These are phyloP conservation scores for Aleiodes testaceus DNA, from an alignment of 2,888 invertebrate species.

Conservation along the genomic window DNA sequence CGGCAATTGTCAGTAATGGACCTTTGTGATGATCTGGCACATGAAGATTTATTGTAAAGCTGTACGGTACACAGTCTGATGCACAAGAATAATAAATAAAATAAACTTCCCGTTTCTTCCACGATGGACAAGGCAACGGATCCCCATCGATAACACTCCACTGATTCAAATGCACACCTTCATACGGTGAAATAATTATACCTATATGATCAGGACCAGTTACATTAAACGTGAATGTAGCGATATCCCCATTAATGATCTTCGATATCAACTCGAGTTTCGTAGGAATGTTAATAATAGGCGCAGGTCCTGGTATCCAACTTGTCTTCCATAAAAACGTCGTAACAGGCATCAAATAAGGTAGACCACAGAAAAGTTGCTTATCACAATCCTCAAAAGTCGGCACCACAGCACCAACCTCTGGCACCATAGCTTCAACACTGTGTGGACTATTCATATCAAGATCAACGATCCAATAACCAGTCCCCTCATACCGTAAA, in stretches of 20 bases:
- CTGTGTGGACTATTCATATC: slow-evolving; percentile 83
- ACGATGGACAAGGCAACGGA: slow-evolving; percentile 75
- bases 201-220: slow-evolving; percentile 81
- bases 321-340: slow-evolving; percentile 79
- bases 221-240: slow-evolving; percentile 74
- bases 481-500: slow-evolving; percentile 74
- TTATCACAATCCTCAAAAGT: slow-evolving; percentile 77
- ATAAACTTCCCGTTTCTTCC: slow-evolving; percentile 78
- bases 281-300: slow-evolving; percentile 74
- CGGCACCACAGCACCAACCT: slow-evolving; percentile 73
- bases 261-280: slow-evolving; percentile 73
- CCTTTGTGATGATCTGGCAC: slow-evolving; percentile 68
- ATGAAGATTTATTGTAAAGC: slow-evolving; percentile 78
- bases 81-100: slow-evolving; percentile 82
- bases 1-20: slow-evolving; percentile 76
- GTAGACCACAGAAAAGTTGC: slow-evolving; percentile 85
- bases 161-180: slow-evolving; percentile 74
- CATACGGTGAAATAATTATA: slow-evolving; percentile 78
- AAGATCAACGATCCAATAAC: slow-evolving; percentile 84
- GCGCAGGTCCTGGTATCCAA: slow-evolving; percentile 77
- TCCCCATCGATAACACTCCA: slow-evolving; percentile 78
- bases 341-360: slow-evolving; percentile 85
- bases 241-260: slow-evolving; percentile 66
- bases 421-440: slow-evolving; percentile 76
- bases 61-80: slow-evolving; percentile 75